Base-by-base conservation (phyloP, 2,888 invertebrate species). In the Eupithecia abbreviata region DNA sequence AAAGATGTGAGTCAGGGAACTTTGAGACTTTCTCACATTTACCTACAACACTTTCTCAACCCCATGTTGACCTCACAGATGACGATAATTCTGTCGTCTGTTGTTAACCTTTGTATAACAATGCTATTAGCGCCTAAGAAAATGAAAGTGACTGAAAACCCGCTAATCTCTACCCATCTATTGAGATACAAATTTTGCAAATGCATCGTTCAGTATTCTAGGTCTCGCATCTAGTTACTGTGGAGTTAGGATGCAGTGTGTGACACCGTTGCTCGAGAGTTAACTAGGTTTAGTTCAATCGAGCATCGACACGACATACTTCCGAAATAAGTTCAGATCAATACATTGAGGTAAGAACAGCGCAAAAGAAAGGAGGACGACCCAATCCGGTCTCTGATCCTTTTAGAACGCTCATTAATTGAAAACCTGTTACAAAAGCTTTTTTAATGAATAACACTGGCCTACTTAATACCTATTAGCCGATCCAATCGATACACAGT, bases 101-200 rank as follows among this genome's bases (percentile, higher is more conserved):
- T 30, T n/a, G 42, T 51, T 75, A 73, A 79, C 77, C 81, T 77
- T 79, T 78, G 80, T 79, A 55, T 81, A 81, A 80, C 80, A 79
- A 81, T 78, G 68, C 76, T 66, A 77, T 82, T 84, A 83, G 75
- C 82, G 79, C 70, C 73, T 73, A 74, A 72, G 81, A 85, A 83
- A 85, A 81, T 71, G 86, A 86, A 85, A 86, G 86, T 82, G 47
- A 65, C 75, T 80, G 80, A 82, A 79, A 78, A 62, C 58, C 58
- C 71, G 30, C 73, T 51, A 49, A 73, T 45, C 42, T 43, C n/a
- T 51, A 51, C 7, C 51, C 42, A 47, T 49, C 13, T 72, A 66
- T 69, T 72, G 72, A 73, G 67, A 71, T 75, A 75, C 15, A 67
- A 77, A 71, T 71, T 12, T 55, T 74, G 69, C 72, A 30, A 55